These are phyloP conservation scores for Chaenogobius annularis DNA, from an alignment of 2,113 vertebrate genomes.

Conservation along the genomic window DNA sequence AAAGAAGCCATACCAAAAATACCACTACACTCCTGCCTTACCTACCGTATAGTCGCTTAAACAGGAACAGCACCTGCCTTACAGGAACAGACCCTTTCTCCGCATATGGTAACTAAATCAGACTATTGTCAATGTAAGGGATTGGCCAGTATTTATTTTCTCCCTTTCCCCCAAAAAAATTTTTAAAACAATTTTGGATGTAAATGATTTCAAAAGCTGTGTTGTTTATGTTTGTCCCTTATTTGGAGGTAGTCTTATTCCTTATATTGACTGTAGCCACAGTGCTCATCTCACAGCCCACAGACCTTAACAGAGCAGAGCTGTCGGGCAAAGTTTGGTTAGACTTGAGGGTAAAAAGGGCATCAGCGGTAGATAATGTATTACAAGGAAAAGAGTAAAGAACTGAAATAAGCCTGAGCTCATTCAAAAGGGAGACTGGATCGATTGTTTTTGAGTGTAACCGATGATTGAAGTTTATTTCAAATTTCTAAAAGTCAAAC, in stretches of 20 bases:
- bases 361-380: neutral
- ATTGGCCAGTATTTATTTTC: neutral
- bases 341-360: neutral
- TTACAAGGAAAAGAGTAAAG: neutral
- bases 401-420: neutral
- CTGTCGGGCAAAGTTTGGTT: neutral
- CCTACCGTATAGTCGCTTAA: neutral
- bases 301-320: neutral
- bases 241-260: neutral
- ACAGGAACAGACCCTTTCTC: neutral
- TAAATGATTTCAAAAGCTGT: neutral
- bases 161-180: neutral
- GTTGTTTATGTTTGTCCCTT: neutral
- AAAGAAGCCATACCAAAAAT: constrained; percentile 1
- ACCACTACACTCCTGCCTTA: neutral
- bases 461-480: neutral
- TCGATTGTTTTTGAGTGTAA: neutral
- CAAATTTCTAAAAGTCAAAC: neutral
- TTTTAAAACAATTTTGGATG: neutral
- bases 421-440: neutral
- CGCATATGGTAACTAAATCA: neutral
- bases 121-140: constrained; percentile 17
- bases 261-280: constrained; percentile 7
- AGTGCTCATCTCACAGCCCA: neutral
- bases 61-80: constrained; percentile 17